Conservation (phyloP, 2,797 vertebrate species). For the Silurus aristotelis region DNA sequence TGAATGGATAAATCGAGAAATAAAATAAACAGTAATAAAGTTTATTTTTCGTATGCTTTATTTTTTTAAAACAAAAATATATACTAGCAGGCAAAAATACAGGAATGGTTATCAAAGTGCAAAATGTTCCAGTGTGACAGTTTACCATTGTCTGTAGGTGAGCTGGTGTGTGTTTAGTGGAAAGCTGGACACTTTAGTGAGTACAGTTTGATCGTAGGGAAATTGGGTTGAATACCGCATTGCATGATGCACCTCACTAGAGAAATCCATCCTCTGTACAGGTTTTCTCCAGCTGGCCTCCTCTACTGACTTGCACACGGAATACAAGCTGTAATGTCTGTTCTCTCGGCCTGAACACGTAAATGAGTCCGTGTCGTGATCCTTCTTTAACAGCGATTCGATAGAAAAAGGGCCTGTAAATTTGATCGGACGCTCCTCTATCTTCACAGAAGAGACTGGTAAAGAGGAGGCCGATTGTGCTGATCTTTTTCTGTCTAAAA, state of each 20-base stretch:
- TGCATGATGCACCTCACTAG: conserved; percentile 12
- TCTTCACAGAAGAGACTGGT: background rate
- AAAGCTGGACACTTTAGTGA: background rate
- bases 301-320: conserved; percentile 1
- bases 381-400: conserved; percentile 69
- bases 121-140: background rate
- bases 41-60: background rate
- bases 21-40: background rate
- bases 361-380: conserved; percentile 8
- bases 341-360: background rate
- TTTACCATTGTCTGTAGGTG: conserved; percentile 26
- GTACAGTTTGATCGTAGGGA: background rate
- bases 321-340: background rate
- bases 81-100: background rate
- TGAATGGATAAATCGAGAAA: background rate
- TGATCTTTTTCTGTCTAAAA: background rate
- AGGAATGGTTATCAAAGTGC: conserved; percentile 33
- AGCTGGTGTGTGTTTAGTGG: background rate
- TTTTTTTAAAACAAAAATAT: conserved; percentile 2
- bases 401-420: conserved; percentile 74
- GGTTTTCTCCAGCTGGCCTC: background rate
- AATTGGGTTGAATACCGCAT: background rate
- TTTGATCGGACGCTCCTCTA: conserved; percentile 54
- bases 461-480: background rate
- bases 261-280: background rate